Evolutionary conservation across 2,113 vertebrate species (phyloP).

Genomic region (Poeciliopsis occidentalis): DNA sequence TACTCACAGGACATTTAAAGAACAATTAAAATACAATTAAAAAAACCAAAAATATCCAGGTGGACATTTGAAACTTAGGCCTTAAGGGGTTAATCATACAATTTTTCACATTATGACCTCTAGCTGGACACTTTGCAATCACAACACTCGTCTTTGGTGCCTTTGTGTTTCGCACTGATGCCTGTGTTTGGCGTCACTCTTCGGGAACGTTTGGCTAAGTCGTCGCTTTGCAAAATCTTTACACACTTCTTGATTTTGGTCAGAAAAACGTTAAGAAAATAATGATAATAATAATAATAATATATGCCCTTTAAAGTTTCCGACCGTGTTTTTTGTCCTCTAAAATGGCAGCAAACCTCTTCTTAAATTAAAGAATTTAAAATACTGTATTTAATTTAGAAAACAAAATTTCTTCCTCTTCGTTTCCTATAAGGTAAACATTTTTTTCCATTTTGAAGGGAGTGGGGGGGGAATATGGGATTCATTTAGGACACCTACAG

Average conservation of each 20-base stretch:
- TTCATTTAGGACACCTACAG: slow-evolving; percentile 44
- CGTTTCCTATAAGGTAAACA: slow-evolving; percentile 15
- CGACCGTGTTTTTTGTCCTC: slow-evolving; percentile 15
- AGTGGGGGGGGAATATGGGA: slow-evolving; percentile 22
- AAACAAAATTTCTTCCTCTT: slow-evolving; percentile 27
- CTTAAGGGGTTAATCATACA: no score
- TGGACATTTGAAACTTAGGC: no score
- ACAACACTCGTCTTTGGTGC: not conserved
- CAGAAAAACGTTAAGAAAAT: no score
- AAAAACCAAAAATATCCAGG: no score
- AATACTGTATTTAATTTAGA: slow-evolving; percentile 41
- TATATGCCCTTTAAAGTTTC: not conserved
- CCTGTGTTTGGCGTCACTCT: not conserved
- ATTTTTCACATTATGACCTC: not conserved
- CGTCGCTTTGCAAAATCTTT: not conserved
- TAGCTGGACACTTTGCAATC: not conserved
- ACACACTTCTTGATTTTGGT: not conserved
- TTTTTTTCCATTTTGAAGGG: slow-evolving; percentile 7
- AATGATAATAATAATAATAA: not conserved
- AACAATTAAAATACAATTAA: no score
- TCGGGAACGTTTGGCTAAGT: not conserved
- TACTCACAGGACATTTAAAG: no score
- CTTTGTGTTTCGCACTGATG: not conserved
- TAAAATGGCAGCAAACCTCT: slow-evolving; percentile 1
- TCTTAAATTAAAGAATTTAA: slow-evolving; percentile 12